A percentile compares a stretch with the other conserved stretches of the same genome.
Evolutionary conservation across 2,888 invertebrate genomes (phyloP).

Genomic region (Rhodophaea formosa): DNA sequence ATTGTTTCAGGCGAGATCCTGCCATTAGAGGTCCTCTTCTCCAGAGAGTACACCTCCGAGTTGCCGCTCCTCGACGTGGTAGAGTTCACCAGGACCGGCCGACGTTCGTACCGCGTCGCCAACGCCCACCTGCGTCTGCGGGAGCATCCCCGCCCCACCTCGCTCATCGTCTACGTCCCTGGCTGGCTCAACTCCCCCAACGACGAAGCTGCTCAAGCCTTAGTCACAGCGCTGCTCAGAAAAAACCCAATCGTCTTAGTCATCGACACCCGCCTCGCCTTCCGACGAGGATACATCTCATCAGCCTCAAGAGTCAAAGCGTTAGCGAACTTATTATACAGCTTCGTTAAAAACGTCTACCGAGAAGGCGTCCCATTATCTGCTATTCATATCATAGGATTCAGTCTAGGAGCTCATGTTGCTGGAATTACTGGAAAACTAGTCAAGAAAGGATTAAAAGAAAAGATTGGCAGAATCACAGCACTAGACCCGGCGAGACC

Average conservation of each 20-base stretch:
- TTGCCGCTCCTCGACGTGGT: constrained; percentile 46
- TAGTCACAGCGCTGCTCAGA: constrained; percentile 52
- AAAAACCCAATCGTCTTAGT: constrained; percentile 50
- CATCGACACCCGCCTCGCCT: constrained; percentile 57
- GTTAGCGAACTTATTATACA: constrained; percentile 49
- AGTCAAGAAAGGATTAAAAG: constrained; percentile 44
- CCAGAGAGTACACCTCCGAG: constrained; percentile 40
- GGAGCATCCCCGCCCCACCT: constrained; percentile 21
- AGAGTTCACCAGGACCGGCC: constrained; percentile 39
- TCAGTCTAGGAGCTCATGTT: constrained; percentile 84
- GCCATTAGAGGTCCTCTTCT: constrained; percentile 55
- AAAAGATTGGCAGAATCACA: constrained; percentile 53
- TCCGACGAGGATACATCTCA: constrained; percentile 61
- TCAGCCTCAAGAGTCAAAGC: constrained; percentile 58
- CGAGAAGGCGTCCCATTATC: constrained; percentile 56
- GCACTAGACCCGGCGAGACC: constrained; percentile 70
- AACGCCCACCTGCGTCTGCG: constrained; percentile 39
- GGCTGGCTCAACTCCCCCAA: constrained; percentile 70
- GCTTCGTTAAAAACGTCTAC: constrained; percentile 47
- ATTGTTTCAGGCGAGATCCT: constrained; percentile 58
- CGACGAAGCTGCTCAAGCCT: constrained; percentile 56
- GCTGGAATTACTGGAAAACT: constrained; percentile 72
- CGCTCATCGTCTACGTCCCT: constrained; percentile 59
- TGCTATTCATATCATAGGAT: constrained; percentile 81
- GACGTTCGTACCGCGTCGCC: constrained; percentile 39